phyloP scores from a whole-genome alignment of 2,797 vertebrate species.

The Pterois miles region DNA sequence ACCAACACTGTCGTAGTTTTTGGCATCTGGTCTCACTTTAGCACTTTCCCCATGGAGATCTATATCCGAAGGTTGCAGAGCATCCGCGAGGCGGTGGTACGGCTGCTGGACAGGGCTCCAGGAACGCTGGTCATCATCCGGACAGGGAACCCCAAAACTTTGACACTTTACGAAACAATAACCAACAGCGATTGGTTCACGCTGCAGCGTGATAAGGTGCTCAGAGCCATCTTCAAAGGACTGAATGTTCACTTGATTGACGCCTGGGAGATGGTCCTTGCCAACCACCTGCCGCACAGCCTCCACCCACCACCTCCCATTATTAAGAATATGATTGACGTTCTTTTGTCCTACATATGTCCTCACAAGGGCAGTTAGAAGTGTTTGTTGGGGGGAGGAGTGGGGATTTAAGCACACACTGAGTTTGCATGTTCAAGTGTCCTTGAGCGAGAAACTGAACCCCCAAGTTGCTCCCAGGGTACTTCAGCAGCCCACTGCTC shows the following conservation, averaged over 20 bases:
- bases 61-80: conserved; percentile 88
- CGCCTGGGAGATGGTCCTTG: conserved; percentile 94
- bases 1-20: conserved; percentile 86
- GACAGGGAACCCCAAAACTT: conserved; percentile 86
- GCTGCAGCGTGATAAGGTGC: conserved; percentile 85
- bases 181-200: conserved; percentile 95
- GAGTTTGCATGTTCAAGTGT: not conserved
- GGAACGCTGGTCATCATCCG: not conserved
- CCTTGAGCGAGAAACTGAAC: no score
- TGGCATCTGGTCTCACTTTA: conserved; percentile 92
- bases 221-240: conserved; percentile 90
- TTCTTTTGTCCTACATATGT: conserved; percentile 89
- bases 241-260: conserved; percentile 89
- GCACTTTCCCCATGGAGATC: conserved; percentile 89
- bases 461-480: no score
- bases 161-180: conserved; percentile 85
- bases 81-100: not conserved
- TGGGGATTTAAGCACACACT: not conserved
- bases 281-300: conserved; percentile 88
- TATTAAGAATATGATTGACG: conserved; percentile 90
- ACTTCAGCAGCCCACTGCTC: no score
- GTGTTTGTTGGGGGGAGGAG: not conserved
- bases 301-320: conserved; percentile 90
- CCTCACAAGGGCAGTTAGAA: conserved; percentile 51
- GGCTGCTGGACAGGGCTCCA: not conserved